Evolutionary conservation across 1,140 invertebrate species (phyloP), one percentile per base, ranked within the genome.

Genomic region (Hormaphis cornu): DNA sequence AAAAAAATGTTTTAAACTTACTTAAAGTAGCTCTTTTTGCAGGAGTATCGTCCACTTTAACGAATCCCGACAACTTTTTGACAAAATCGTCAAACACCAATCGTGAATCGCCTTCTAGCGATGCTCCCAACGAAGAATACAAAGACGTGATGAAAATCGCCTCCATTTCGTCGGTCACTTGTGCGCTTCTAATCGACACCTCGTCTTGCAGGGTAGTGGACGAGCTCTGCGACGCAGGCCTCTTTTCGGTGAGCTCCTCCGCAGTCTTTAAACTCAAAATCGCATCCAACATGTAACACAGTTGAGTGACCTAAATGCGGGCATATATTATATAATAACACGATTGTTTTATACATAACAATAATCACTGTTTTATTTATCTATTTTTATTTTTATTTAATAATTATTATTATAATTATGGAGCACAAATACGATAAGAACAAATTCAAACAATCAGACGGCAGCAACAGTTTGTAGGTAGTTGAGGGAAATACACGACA

Each of bases 81-180:
- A 93, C 80, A 72, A 85, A 90, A 14, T 82, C 82, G 77, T 96
- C 92, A 76, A 95, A 95, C 40, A 84, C 81, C 0, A 78, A 73
- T 24, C 87, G 82, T 12, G 84, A 84, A 70, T 88, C 83, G 40
- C 83, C 84, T 0, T 89, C 75, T 10, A 95, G 80, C 18, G 85
- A 76, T 4, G 89, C 91, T 10, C 93, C 93, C 1, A 95, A 73
- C 0, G 91, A 94, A 80, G 85, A 90, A 76, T 92, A 93, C 66
- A 92, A 79, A 1, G 86, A 83, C 78, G 90, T 81, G 2, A 91
- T 79, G 77, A 91, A 91, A 18, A 85, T 82, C 48, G 86, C 86
- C 76, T 90, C 87, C 30, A 90, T 76, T 14, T 74, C 73, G 76
- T 77, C 72, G 1, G 59, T 24, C 9, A 76, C 76, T 52, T 83